Base-by-base conservation (phyloP, 30 jellyfish, hydroid and myxozoan species). In the Turritopsis dohrnii region DNA sequence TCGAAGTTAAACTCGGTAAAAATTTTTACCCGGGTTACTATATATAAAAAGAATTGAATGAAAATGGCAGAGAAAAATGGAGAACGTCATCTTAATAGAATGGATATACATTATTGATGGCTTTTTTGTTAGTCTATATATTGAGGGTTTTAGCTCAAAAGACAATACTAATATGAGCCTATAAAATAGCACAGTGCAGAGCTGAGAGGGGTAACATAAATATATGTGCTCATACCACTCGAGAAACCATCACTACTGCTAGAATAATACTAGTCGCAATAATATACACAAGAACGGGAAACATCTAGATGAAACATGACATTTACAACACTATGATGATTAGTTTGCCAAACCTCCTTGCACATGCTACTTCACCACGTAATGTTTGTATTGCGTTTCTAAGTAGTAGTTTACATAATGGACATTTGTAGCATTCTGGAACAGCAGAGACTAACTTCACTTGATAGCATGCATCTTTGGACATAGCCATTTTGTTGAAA, bases 311-410 rank as follows among this genome's bases (percentile, higher is more conserved):
- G 60, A 41, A 41, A 41, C 5, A 41, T 41, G 60, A 13, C 5
- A 3, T 13, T 41, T 41, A n/a, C n/a, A n/a, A n/a, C n/a, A n/a
- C n/a, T n/a, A n/a, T n/a, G n/a, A n/a, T n/a, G n/a, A n/a, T n/a
- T n/a, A n/a, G n/a, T n/a, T n/a, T n/a, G n/a, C n/a, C 60, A 41
- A 41, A 69, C 77, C 77, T 69, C 30, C 77, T 23, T 0, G 77
- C 77, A 27, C 77, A 69, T 69, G 77, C 77, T 21, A 69, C 16
- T 69, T 69, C 77, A 7, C 77, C 77, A 69, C 77, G 77, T 8
- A 69, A 69, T 23, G 77, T 69, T 69, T 69, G 77, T 69, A 69
- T 69, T 27, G 77, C 31, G 9, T 69, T 27, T 69, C 77, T 69
- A 8, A 69, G 30, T 27, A 69, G 30, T 21, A 69, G 8, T 69